phyloP scores from a whole-genome alignment of 2,113 vertebrate species.

The Elephas maximus region DNA sequence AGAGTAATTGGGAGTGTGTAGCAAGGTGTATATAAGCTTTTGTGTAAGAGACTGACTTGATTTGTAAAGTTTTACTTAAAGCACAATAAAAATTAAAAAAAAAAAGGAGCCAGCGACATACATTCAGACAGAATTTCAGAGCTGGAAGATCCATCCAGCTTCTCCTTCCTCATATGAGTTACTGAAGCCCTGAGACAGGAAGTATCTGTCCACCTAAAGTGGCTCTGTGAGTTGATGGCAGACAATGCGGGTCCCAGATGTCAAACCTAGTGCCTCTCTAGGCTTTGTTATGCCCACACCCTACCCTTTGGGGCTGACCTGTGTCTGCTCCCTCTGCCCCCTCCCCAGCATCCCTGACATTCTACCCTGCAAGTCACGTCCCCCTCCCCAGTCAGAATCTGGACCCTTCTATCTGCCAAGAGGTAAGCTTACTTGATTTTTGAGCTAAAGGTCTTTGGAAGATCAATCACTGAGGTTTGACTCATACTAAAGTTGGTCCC shows the following conservation, averaged over 20 bases:
- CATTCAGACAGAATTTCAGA: neutral
- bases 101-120: neutral
- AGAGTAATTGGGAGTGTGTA: too few species aligned
- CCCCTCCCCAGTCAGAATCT: neutral
- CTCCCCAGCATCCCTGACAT: neutral
- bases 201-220: neutral
- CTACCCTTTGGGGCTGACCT: neutral
- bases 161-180: conserved; percentile 16
- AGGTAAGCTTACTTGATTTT: conserved; percentile 77
- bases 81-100: too few species aligned
- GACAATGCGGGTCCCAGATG: neutral
- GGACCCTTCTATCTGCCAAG: neutral
- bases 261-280: neutral
- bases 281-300: neutral
- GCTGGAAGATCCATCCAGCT: neutral
- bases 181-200: neutral
- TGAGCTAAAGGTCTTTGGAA: conserved; percentile 67
- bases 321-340: neutral
- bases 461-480: conserved; percentile 5
- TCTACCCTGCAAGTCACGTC: neutral
- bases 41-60: too few species aligned
- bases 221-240: neutral
- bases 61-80: too few species aligned
- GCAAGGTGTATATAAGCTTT: too few species aligned
- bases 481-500: neutral